A percentile compares a stretch with the other conserved stretches of the same genome.
phyloP scores from a whole-genome alignment of 1,140 invertebrate species.

The Drosophila santomea region DNA sequence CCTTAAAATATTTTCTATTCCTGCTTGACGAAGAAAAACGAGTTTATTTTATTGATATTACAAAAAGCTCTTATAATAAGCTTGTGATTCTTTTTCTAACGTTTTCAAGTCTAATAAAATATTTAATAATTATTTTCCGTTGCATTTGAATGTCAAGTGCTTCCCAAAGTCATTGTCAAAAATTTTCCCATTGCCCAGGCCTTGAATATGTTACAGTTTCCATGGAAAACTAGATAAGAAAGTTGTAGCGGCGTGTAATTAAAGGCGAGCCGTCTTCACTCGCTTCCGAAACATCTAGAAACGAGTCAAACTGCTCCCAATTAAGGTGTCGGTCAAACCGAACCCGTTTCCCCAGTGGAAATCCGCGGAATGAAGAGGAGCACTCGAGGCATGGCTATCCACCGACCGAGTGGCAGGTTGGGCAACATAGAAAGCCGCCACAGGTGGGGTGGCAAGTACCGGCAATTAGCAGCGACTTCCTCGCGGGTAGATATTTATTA shows the following conservation, averaged over 20 bases:
- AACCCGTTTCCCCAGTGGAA: constrained; percentile 60
- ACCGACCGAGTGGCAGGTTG: constrained; percentile 46
- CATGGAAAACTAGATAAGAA: constrained; percentile 59
- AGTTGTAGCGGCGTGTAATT: constrained; percentile 62
- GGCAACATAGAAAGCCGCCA: constrained; percentile 57
- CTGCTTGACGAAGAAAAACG: background rate
- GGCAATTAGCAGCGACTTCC: constrained; percentile 60
- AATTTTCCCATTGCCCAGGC: constrained; percentile 22
- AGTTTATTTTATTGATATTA: background rate
- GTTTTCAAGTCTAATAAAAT: background rate
- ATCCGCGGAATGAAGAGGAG: constrained; percentile 8
- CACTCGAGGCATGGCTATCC: constrained; percentile 34
- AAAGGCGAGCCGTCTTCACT: constrained; percentile 40
- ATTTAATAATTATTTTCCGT: background rate
- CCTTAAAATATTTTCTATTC: too few relatives aligned
- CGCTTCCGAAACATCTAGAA: constrained; percentile 72
- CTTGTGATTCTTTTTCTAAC: too few relatives aligned
- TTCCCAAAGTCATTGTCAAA: constrained; percentile 14
- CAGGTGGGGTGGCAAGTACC: constrained; percentile 53
- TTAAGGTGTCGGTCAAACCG: constrained; percentile 73
- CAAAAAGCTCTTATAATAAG: too few relatives aligned
- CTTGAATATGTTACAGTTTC: constrained; percentile 38
- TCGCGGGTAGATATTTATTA: constrained; percentile 19
- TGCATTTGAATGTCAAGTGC: background rate
- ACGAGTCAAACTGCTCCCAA: constrained; percentile 74